Evolutionary conservation across 2,113 vertebrate genomes (phyloP).

Genomic region (Ameiurus melas): DNA sequence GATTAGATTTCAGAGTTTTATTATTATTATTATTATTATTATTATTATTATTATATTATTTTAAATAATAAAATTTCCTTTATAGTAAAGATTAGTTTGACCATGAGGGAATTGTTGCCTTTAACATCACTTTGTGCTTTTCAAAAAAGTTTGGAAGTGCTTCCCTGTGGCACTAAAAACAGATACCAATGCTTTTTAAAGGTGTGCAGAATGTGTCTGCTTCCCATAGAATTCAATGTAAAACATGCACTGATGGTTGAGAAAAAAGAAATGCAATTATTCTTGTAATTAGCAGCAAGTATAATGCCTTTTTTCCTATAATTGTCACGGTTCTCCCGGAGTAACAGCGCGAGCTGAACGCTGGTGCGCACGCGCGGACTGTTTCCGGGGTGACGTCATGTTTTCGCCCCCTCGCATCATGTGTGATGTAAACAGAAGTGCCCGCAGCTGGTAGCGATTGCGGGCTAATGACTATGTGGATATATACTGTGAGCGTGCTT

Average conservation of each 20-base stretch:
- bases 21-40: too few relatives aligned
- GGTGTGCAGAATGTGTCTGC: not conserved
- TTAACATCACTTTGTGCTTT: not conserved
- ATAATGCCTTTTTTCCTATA: not conserved
- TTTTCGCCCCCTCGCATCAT: too few relatives aligned
- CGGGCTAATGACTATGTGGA: too few relatives aligned
- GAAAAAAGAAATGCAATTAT: not conserved
- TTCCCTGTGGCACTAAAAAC: not conserved
- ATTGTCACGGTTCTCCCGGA: too few relatives aligned
- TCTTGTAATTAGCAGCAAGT: not conserved
- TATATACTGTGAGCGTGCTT: too few relatives aligned
- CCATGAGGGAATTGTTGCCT: not conserved
- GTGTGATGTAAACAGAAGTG: too few relatives aligned
- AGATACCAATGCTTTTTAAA: not conserved
- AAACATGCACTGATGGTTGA: not conserved
- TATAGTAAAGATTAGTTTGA: not conserved
- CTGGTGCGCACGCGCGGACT: too few relatives aligned
- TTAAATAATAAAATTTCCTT: not conserved
- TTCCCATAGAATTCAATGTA: not conserved
- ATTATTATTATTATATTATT: too few relatives aligned
- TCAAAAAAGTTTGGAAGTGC: not conserved
- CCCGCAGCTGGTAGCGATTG: too few relatives aligned
- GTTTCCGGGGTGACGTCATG: too few relatives aligned
- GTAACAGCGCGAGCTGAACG: too few relatives aligned
- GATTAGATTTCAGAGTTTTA: not conserved